A percentile compares a stretch with the other conserved stretches of the same genome.
Evolutionary conservation across 2,888 invertebrate species (phyloP).

Genomic region (Drosophila prostipennis): DNA sequence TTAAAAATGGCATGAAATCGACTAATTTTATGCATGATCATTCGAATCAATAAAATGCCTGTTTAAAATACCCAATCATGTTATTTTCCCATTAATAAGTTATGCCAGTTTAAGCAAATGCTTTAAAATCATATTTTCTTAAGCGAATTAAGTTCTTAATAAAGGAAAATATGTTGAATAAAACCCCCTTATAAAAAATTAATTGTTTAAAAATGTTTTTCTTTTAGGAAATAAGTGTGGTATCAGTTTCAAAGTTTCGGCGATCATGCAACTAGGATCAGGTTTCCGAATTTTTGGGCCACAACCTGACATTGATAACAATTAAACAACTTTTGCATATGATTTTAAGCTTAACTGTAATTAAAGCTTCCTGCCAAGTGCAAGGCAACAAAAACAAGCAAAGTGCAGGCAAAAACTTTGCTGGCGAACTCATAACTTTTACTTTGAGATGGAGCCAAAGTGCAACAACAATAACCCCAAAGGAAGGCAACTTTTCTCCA

Average conservation of each 20-base stretch:
- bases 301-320: conserved; percentile 65
- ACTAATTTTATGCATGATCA: conserved; percentile 10
- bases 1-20: conserved; percentile 2
- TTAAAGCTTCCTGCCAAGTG: conserved; percentile 67
- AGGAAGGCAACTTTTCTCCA: conserved; percentile 66
- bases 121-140: no score
- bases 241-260: neutral
- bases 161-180: no score
- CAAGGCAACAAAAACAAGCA: conserved; percentile 41
- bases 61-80: neutral
- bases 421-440: conserved; percentile 74
- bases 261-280: neutral
- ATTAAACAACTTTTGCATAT: conserved; percentile 71
- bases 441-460: conserved; percentile 69
- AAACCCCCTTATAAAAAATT: no score
- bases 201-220: no score
- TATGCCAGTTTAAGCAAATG: no score
- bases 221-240: no score
- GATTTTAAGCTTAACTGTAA: conserved; percentile 76
- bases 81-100: neutral
- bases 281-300: conserved; percentile 19
- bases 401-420: conserved; percentile 63
- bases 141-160: no score
- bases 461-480: conserved; percentile 68
- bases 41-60: neutral